Conservation (phyloP, 1,140 invertebrate species). For the Archivesica marissinica region DNA sequence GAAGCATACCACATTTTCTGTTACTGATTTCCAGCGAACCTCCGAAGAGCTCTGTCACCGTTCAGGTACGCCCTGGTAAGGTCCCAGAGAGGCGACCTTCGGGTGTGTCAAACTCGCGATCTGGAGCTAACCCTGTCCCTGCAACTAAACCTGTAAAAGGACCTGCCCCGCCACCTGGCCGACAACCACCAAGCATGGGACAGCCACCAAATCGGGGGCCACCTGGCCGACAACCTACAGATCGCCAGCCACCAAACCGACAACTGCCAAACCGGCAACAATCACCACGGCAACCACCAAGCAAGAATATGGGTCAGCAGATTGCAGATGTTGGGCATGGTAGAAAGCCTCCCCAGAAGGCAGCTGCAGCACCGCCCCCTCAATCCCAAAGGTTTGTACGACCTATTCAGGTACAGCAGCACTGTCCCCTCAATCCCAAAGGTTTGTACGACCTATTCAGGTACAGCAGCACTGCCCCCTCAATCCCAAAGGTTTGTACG, state of each 20-base stretch:
- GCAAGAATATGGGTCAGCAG: slow-evolving; percentile 1
- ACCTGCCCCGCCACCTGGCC: neutral
- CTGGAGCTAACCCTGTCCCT: neutral
- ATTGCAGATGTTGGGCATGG: slow-evolving; percentile 2
- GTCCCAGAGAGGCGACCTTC: neutral
- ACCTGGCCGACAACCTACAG: neutral
- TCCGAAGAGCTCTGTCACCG: slow-evolving; percentile 14
- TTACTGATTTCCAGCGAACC: slow-evolving; percentile 18
- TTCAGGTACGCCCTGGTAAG: neutral
- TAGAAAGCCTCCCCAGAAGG: neutral
- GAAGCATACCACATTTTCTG: too few species aligned
- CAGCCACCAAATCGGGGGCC: neutral
- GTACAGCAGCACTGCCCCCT: too few species aligned
- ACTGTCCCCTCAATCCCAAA: too few species aligned
- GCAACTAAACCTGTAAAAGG: neutral
- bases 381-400: neutral
- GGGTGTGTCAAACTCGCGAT: neutral
- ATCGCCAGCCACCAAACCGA: neutral
- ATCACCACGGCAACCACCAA: neutral
- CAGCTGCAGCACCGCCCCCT: neutral
- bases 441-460: too few species aligned
- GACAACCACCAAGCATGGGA: neutral
- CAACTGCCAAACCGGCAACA: neutral
- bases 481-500: too few species aligned
- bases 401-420: too few species aligned